Percentiles rank a stretch among this genome's conserved stretches.
Conservation (phyloP, 1,140 invertebrate genomes). For the Nasonia giraulti region DNA sequence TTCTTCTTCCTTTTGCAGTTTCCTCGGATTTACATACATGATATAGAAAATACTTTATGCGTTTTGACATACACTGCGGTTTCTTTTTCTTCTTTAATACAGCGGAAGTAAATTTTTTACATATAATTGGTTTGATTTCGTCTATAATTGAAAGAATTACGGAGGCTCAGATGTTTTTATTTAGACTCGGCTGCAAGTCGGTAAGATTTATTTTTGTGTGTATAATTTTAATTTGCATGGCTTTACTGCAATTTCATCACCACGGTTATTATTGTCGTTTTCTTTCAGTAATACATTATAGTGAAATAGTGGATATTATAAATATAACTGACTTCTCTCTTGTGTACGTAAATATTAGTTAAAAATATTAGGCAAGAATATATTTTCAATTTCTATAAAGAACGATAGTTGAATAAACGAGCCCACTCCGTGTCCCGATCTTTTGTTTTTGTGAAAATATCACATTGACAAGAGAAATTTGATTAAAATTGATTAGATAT, state of each 20-base stretch:
- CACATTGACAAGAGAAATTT: not conserved
- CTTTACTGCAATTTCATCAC: not conserved
- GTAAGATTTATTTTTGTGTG: not conserved
- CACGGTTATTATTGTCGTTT: not conserved
- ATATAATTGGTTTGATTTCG: conserved; percentile 5
- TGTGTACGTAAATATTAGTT: conserved; percentile 11
- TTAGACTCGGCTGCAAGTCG: not conserved
- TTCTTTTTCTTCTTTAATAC: not conserved
- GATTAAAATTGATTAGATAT: conserved; percentile 22
- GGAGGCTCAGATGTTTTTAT: not conserved
- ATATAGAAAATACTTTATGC: conserved; percentile 32
- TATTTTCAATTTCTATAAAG: not conserved
- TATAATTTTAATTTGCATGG: not conserved
- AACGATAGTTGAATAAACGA: too few relatives aligned
- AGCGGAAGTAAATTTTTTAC: not conserved
- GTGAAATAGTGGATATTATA: not conserved
- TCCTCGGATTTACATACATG: conserved; percentile 31
- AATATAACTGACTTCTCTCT: not conserved
- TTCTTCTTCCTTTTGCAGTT: not conserved
- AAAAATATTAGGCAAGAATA: not conserved
- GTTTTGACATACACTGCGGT: not conserved
- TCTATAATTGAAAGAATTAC: not conserved
- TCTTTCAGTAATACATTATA: not conserved
- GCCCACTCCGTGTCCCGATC: not conserved
- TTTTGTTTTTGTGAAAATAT: not conserved